Conservation (phyloP, 64 coral and sea anemone genomes). For the Dendrophyllia cribrosa region DNA sequence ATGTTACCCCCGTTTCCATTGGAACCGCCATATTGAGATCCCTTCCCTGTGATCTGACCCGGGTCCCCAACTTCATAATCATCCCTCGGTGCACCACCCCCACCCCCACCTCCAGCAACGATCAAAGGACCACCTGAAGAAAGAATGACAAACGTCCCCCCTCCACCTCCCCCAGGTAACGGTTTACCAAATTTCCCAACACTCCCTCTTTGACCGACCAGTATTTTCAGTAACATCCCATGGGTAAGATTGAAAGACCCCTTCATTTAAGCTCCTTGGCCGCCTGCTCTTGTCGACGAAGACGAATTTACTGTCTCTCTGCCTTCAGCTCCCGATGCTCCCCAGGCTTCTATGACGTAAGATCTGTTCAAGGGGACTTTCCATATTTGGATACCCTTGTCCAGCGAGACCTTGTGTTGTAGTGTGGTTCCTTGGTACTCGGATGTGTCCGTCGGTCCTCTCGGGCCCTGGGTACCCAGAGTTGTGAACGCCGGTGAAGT, state of each 20-base stretch:
- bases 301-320: not conserved
- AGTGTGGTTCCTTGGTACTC: constrained; percentile 69
- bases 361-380: constrained; percentile 45
- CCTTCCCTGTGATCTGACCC: constrained; percentile 11
- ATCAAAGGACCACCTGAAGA: constrained; percentile 12
- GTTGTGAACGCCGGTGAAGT: constrained; percentile 73
- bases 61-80: constrained; percentile 35
- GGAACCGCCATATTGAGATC: constrained; percentile 22
- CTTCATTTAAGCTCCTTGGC: constrained; percentile 60
- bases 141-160: constrained; percentile 68
- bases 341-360: constrained; percentile 66
- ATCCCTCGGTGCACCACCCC: constrained; percentile 26
- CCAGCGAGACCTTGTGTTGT: constrained; percentile 32
- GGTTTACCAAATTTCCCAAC: not conserved
- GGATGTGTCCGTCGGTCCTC: constrained; percentile 37
- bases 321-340: constrained; percentile 63
- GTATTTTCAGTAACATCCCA: constrained; percentile 42
- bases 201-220: constrained; percentile 58
- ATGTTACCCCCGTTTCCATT: constrained; percentile 38
- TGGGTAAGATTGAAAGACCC: constrained; percentile 42
- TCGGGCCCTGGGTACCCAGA: constrained; percentile 30
- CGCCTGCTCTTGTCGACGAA: not conserved
- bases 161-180: constrained; percentile 74
- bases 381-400: constrained; percentile 75
- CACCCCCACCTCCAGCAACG: constrained; percentile 81